Conservation (phyloP, 1,140 invertebrate species). For the Zaprionus nigranus region DNA sequence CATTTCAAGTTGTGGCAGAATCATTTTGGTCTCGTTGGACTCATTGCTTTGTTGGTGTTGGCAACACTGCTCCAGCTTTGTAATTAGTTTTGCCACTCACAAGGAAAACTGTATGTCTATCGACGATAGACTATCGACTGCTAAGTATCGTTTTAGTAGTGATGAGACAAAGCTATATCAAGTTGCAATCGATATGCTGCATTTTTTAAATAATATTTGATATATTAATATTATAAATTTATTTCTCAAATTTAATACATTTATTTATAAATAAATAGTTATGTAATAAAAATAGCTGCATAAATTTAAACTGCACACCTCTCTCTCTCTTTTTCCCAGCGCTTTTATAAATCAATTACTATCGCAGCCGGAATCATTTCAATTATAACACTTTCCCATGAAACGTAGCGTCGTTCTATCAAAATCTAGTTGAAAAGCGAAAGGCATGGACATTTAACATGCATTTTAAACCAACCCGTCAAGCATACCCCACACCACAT, state of each 20-base stretch:
- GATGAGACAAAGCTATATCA: not conserved
- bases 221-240: no score
- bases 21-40: slow-evolving; percentile 49
- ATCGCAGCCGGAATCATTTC: slow-evolving; percentile 52
- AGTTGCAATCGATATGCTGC: no score
- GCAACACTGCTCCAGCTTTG: slow-evolving; percentile 42
- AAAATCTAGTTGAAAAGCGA: slow-evolving; percentile 72
- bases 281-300: no score
- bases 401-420: slow-evolving; percentile 59
- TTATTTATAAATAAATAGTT: no score
- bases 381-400: slow-evolving; percentile 82
- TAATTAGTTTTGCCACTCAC: slow-evolving; percentile 70
- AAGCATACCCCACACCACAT: not conserved
- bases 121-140: not conserved
- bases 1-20: slow-evolving; percentile 32
- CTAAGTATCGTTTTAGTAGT: not conserved
- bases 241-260: no score
- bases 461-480: slow-evolving; percentile 61
- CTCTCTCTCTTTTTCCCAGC: not conserved
- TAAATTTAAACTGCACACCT: no score
- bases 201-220: no score
- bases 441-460: slow-evolving; percentile 56
- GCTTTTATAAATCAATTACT: slow-evolving; percentile 58
- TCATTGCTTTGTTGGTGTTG: slow-evolving; percentile 63
- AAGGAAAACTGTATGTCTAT: not conserved